phyloP scores from a whole-genome alignment of 30 jellyfish, hydroid and myxozoan species.

The Catostylus mosaicus region DNA sequence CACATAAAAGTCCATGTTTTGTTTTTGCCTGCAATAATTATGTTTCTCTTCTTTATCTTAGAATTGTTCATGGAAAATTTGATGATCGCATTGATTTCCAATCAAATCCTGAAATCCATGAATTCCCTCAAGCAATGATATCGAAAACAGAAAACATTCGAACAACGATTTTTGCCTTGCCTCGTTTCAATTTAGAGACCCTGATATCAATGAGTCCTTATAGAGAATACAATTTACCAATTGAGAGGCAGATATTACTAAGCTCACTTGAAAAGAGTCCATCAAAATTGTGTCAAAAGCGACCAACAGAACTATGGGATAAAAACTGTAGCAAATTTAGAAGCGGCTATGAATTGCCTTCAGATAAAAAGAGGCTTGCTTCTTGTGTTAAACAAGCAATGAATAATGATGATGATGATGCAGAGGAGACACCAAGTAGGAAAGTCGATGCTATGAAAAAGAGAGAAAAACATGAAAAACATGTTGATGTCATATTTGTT shows the following conservation, averaged over 20 bases:
- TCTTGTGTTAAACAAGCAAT: neutral
- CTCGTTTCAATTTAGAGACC: constrained; percentile 71
- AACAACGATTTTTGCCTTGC: constrained; percentile 69
- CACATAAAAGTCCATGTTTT: constrained; percentile 1
- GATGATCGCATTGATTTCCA: constrained; percentile 41
- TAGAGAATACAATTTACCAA: constrained; percentile 18
- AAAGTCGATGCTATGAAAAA: neutral
- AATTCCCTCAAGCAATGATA: constrained; percentile 76
- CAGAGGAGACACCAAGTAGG: constrained; percentile 58
- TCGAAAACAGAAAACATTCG: constrained; percentile 58
- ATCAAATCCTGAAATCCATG: constrained; percentile 67
- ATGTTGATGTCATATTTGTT: constrained; percentile 25
- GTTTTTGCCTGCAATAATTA: too few relatives aligned
- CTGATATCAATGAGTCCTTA: constrained; percentile 71
- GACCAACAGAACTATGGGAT: too few relatives aligned
- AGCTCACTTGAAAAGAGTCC: neutral
- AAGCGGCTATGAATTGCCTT: too few relatives aligned
- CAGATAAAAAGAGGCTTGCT: neutral
- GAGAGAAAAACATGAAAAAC: neutral
- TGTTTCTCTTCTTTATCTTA: neutral
- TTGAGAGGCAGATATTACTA: constrained; percentile 20
- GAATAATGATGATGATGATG: neutral
- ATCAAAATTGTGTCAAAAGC: too few relatives aligned
- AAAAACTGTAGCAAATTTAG: too few relatives aligned
- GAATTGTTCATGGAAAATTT: constrained; percentile 32